Conservation (phyloP, 2,113 vertebrate species). For the Callocephalon fimbriatum region DNA sequence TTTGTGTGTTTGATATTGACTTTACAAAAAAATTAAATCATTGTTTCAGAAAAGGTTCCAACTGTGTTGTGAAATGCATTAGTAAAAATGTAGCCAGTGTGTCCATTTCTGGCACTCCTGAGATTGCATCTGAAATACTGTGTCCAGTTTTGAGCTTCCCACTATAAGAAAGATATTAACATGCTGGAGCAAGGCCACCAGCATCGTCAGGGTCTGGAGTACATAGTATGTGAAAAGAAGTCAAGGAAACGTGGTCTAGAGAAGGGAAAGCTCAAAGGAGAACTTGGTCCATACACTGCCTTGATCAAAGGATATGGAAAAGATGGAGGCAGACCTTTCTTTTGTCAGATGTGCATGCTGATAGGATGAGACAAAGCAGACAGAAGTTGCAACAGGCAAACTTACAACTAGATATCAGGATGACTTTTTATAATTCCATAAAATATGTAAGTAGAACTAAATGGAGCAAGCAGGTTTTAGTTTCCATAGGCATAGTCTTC, state of each 20-base stretch:
- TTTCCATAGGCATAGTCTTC: not conserved
- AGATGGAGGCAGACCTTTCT: not conserved
- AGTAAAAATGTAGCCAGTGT: not conserved
- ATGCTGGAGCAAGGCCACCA: not conserved
- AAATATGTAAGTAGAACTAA: not conserved
- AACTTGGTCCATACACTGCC: not conserved
- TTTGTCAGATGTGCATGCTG: not conserved
- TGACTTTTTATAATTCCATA: not conserved
- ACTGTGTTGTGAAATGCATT: not conserved
- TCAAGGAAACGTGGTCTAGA: not conserved
- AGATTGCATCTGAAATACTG: not conserved
- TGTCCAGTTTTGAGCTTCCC: not conserved
- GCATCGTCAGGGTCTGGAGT: not conserved
- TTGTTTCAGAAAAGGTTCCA: not conserved
- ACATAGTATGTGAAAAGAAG: not conserved
- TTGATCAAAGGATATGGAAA: not conserved
- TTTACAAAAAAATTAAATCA: not conserved
- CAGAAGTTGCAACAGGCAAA: not conserved
- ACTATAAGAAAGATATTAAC: not conserved
- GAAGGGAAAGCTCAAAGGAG: not conserved
- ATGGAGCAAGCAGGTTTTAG: not conserved
- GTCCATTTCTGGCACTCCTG: not conserved
- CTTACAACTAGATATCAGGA: not conserved
- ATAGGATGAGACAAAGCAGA: not conserved
- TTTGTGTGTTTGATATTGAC: not conserved